A percentile compares a stretch with the other conserved stretches of the same genome.
phyloP scores from a whole-genome alignment of 1,140 invertebrate species.

The Eriosoma lanigerum region DNA sequence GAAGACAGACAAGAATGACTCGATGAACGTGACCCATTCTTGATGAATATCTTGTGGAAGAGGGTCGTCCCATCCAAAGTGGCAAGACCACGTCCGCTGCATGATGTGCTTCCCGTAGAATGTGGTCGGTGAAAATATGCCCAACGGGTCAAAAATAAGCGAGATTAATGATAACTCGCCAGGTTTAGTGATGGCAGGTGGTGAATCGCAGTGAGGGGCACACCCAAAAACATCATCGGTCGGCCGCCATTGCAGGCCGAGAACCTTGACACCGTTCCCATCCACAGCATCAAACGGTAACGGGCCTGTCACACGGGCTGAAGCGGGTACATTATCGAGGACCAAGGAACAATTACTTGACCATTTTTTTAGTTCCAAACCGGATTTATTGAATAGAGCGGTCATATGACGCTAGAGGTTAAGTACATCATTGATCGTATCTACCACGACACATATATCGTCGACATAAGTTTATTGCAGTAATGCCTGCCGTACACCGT shows the following conservation, averaged over 20 bases:
- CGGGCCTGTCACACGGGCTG: not conserved
- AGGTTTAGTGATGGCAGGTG: conserved; percentile 13
- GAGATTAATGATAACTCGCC: not conserved
- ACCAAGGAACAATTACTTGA: not conserved
- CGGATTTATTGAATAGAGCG: not conserved
- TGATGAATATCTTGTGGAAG: not conserved
- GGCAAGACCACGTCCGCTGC: not conserved
- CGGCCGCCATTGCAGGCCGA: not conserved
- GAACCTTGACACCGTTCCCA: not conserved
- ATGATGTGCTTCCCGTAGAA: conserved; percentile 20
- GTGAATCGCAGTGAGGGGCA: too few relatives aligned
- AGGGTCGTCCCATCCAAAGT: conserved; percentile 17
- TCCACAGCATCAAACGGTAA: not conserved
- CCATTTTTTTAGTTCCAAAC: not conserved
- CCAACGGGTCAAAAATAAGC: conserved; percentile 42
- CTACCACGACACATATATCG: not conserved
- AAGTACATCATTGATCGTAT: not conserved
- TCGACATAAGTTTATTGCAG: not conserved
- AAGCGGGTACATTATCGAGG: not conserved
- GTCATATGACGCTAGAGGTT: not conserved
- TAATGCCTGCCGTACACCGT: not conserved
- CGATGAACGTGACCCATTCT: not conserved
- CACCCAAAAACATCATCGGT: too few relatives aligned
- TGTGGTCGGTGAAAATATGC: not conserved
- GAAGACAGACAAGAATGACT: not conserved